Conservation (phyloP, 2,797 vertebrate species). For the Nyctalus aviator region DNA sequence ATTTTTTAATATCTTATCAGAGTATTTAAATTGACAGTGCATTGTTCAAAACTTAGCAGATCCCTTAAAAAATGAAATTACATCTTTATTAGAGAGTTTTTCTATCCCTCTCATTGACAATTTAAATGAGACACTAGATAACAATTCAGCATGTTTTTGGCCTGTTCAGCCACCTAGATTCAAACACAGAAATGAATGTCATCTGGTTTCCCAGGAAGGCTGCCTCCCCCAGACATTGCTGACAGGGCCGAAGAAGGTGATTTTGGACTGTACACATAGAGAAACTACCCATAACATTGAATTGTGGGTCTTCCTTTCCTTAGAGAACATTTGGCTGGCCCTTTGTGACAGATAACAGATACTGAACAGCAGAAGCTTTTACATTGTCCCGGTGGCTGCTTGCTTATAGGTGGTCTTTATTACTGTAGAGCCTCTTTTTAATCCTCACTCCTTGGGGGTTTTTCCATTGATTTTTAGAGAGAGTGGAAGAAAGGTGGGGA, state of each 20-base stretch:
- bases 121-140: background rate
- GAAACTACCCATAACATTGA: background rate
- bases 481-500: background rate
- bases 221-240: no score
- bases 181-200: slow-evolving; percentile 11
- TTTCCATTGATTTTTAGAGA: background rate
- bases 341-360: background rate
- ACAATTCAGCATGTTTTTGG: background rate
- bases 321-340: slow-evolving; percentile 36
- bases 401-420: background rate
- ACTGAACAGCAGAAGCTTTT: background rate
- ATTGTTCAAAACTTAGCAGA: slow-evolving; percentile 25
- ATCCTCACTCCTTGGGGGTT: background rate
- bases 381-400: background rate
- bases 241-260: background rate
- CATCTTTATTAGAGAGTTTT: background rate
- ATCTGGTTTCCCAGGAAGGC: background rate
- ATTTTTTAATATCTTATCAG: slow-evolving; percentile 21
- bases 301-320: slow-evolving; percentile 44
- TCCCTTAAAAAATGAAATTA: slow-evolving; percentile 45
- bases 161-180: background rate
- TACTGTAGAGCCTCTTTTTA: background rate
- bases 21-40: slow-evolving; percentile 35
- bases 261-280: background rate
- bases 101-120: background rate